Evolutionary conservation across 2,888 invertebrate species (phyloP).

Genomic region (Catocala fraxini): DNA sequence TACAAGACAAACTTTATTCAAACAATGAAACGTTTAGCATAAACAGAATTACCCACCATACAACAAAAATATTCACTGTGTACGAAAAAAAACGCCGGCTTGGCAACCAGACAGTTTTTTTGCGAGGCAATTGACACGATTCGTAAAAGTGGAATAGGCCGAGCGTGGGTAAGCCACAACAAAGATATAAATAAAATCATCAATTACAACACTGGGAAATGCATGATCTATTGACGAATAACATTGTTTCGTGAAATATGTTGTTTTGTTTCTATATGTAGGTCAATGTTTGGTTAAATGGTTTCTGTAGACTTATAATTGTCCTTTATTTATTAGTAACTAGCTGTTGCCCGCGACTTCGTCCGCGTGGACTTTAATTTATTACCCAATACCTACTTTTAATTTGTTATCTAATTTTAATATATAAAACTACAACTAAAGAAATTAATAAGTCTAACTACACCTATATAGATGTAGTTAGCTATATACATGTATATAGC

Average conservation of each 20-base stretch:
- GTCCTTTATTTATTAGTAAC: no score
- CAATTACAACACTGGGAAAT: slow-evolving; percentile 14
- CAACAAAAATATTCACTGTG: slow-evolving; percentile 28
- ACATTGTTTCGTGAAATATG: neutral
- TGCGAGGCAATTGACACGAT: slow-evolving; percentile 80
- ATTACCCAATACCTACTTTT: no score
- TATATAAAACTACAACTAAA: no score
- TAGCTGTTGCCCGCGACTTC: no score
- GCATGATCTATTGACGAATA: slow-evolving; percentile 5
- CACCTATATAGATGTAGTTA: no score
- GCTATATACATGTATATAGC: no score
- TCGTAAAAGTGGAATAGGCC: slow-evolving; percentile 74
- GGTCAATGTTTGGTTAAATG: neutral
- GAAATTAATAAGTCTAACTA: no score
- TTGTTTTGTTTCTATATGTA: neutral
- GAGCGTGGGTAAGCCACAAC: slow-evolving; percentile 68
- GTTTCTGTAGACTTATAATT: no score
- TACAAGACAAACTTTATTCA: neutral
- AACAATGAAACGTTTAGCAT: neutral
- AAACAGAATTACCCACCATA: slow-evolving; percentile 7
- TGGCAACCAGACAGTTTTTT: slow-evolving; percentile 75
- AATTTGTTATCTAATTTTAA: no score
- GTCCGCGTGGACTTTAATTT: no score
- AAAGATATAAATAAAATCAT: slow-evolving; percentile 54
- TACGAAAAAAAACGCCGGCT: slow-evolving; percentile 58